Evolutionary conservation across 2,797 vertebrate species (phyloP), one percentile per base, ranked within the genome.

Genomic region (Carduelis carduelis): DNA sequence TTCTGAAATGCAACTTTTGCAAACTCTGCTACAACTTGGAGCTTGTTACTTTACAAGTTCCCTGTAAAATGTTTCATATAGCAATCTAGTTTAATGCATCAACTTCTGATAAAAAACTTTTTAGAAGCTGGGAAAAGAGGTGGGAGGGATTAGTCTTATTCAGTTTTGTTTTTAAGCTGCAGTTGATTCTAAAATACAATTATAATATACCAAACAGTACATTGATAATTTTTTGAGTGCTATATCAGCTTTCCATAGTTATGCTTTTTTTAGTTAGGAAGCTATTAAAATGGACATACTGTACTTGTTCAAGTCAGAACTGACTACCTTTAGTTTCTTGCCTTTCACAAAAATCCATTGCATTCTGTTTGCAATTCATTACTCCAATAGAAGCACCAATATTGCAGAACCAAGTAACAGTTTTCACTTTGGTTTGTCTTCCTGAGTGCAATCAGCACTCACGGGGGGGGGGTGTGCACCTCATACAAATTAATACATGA

Each of bases 61-160:
- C 15, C 49, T 80, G 44, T 79, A 27, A 82, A 90, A 24, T 70
- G 63, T 76, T 92, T 93, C 63, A 53, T 83, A 35, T 26, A 87
- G 52, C 64, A 77, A n/a, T 74, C 64, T 82, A 84, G 75, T 87
- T 87, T 91, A 80, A 87, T 89, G 64, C 87, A 89, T 89, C 52
- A 77, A 1, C 68, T 64, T 94, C 63, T 93, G 64, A 83, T 34
- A 77, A 63, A 92, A 72, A 28, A 52, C 35, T 72, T 64, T 46
- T 79, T 37, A 68, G 90, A 82, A 93, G 23, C 74, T 53, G 43
- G 68, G 37, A 76, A 82, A 90, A 93, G 50, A 70, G 30, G 32
- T 85, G 68, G 35, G 78, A 87, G 52, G 27, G 52, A 68, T 93
- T 89, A 59, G n/a, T 72, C n/a, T 68, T 75, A 56, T 1, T 83